Evolutionary conservation across 2,888 invertebrate genomes (phyloP), one percentile per base, ranked within the genome.

Genomic region (Ypsolopha sequella): DNA sequence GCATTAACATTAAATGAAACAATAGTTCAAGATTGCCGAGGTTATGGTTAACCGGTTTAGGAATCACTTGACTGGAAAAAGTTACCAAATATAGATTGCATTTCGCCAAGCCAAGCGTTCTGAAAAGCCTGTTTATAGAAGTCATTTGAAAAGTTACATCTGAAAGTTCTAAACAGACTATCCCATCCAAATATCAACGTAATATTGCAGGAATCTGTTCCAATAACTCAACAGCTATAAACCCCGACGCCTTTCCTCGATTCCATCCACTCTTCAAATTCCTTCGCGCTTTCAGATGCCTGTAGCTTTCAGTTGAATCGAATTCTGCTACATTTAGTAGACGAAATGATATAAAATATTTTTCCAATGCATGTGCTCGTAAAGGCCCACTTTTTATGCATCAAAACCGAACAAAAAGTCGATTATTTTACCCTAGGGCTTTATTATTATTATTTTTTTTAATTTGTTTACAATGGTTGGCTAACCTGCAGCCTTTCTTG

Each of bases 261-360:
- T 24, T 24, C 24, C 6, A 11, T 33, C 33, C 46, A 38, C 41
- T 41, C 46, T 33, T n/a, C 8, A 34, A 38, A 51, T 46, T 11
- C 50, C 51, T 41, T 43, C 39, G 36, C 36, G 48, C 53, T 50
- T 50, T 49, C 48, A 41, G 49, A 48, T 24, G 38, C 48, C 43
- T 38, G 50, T 51, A 52, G 46, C 47, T 13, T 36, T 34, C 48
- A 36, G 48, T 56, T 52, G 52, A 52, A 58, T 52, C 58, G 60
- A 58, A 57, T 61, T 64, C 66, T 60, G 62, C 57, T 62, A 63
- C 60, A 63, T 63, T 64, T 63, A 43, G 13, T 9, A 13, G 13
- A 14, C 6, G 8, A 6, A 43, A 10, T 14, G 7, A 11, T 8
- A 24, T 14, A 14, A 43, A 7, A 7, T 14, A 14, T 13, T 9